phyloP scores from a whole-genome alignment of 35 echinoderm and acorn worm genomes.

The Lytechinus pictus region DNA sequence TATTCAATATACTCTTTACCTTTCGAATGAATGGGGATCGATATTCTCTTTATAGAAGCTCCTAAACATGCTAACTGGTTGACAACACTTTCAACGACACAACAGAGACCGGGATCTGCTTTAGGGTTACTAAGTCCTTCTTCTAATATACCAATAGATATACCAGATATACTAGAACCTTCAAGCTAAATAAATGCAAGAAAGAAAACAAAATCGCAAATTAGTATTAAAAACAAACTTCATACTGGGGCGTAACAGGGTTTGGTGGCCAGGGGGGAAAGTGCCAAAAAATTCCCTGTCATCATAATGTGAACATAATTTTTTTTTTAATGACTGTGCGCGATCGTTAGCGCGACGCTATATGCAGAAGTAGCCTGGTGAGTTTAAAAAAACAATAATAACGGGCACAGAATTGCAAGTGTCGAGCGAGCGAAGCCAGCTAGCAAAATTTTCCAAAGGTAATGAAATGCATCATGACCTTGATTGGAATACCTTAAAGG shows the following conservation, averaged over 20 bases:
- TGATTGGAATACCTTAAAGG: too few relatives aligned
- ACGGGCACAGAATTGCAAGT: not conserved
- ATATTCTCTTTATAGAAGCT: conserved; percentile 56
- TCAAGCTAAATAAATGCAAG: not conserved
- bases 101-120: conserved; percentile 56
- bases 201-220: not conserved
- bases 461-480: too few relatives aligned
- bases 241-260: too few relatives aligned
- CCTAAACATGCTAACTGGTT: conserved; percentile 38
- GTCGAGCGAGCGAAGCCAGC: too few relatives aligned
- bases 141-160: conserved; percentile 54
- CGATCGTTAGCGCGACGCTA: too few relatives aligned
- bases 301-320: too few relatives aligned
- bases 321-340: too few relatives aligned
- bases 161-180: not conserved
- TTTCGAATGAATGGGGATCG: conserved; percentile 67
- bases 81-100: conserved; percentile 40
- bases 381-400: not conserved
- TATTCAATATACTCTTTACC: conserved; percentile 21
- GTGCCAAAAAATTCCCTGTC: too few relatives aligned
- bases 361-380: too few relatives aligned
- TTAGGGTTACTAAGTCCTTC: conserved; percentile 62
- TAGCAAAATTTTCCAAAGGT: too few relatives aligned
- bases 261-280: too few relatives aligned
- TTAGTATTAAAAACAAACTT: not conserved